Percentiles rank a stretch among this genome's conserved stretches.
These are phyloP conservation scores for Schrankia costaestrigalis DNA, from an alignment of 2,888 invertebrate species.

Conservation along the genomic window DNA sequence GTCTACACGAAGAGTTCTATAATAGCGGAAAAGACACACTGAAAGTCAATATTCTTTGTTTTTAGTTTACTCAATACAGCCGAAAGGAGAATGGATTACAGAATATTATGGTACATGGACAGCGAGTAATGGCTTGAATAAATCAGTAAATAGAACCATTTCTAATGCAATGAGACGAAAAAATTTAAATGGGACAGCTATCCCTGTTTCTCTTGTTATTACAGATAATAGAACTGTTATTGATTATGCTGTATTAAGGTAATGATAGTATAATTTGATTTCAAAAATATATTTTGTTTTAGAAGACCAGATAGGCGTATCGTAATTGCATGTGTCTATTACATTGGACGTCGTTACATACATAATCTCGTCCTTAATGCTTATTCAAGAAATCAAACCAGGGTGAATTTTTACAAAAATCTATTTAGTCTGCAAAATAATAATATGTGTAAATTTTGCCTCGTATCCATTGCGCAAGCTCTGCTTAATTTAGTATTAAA, in stretches of 20 bases:
- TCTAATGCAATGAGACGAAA: slow-evolving; percentile 45
- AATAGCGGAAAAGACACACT: too few relatives aligned
- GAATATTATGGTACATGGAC: slow-evolving; percentile 56
- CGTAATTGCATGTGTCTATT: neutral
- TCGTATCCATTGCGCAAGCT: too few relatives aligned
- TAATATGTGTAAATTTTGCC: too few relatives aligned
- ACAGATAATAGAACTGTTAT: slow-evolving; percentile 41
- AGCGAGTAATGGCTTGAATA: slow-evolving; percentile 32
- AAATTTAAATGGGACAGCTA: slow-evolving; percentile 36
- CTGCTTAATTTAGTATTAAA: too few relatives aligned
- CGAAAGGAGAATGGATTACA: slow-evolving; percentile 31
- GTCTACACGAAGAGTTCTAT: too few relatives aligned
- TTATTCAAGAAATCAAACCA: too few relatives aligned
- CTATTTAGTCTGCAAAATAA: too few relatives aligned
- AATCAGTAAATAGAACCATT: slow-evolving; percentile 24
- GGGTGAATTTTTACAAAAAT: too few relatives aligned
- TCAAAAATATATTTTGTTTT: neutral
- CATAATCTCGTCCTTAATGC: too few relatives aligned
- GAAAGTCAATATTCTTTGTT: neutral
- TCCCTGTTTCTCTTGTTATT: slow-evolving; percentile 35
- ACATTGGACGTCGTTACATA: too few relatives aligned
- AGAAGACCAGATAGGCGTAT: neutral
- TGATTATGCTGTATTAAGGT: slow-evolving; percentile 42
- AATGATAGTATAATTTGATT: slow-evolving; percentile 3
- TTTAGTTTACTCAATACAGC: slow-evolving; percentile 51